phyloP scores from a whole-genome alignment of 2,113 vertebrate species.

The Nicator chloris region DNA sequence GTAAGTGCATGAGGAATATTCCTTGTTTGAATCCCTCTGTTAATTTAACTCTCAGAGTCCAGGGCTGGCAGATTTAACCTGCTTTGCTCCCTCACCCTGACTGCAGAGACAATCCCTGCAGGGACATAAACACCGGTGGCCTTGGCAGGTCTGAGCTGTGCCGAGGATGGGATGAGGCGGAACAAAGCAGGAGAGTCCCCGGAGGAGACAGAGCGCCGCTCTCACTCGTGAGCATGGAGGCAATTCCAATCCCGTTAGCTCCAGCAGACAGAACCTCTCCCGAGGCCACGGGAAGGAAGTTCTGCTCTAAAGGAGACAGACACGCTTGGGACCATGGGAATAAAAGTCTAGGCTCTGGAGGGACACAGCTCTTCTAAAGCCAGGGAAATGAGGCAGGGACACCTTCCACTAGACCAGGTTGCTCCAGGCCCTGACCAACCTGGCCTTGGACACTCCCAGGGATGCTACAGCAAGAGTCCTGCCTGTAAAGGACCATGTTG shows the following conservation, averaged over 20 bases:
- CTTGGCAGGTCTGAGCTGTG: neutral
- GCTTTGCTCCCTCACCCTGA: neutral
- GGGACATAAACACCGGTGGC: neutral
- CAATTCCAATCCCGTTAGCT: neutral
- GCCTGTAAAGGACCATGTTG: neutral
- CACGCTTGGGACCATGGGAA: neutral
- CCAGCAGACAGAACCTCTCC: neutral
- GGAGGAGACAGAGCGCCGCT: neutral
- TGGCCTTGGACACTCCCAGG: neutral
- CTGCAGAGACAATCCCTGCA: neutral
- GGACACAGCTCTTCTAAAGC: neutral
- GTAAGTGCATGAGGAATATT: neutral
- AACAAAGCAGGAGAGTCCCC: neutral
- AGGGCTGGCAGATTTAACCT: neutral
- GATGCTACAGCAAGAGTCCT: neutral
- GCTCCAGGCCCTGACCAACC: accelerated
- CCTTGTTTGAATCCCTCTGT: neutral
- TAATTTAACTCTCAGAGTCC: neutral
- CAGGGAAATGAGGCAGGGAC: neutral
- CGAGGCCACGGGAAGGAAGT: neutral
- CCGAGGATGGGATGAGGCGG: neutral
- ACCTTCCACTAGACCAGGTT: neutral
- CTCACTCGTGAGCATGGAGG: neutral
- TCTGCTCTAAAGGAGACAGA: neutral
- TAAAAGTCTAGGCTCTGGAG: neutral